A percentile compares a stretch with the other conserved stretches of the same genome.
These are phyloP conservation scores for Polyodon spathula DNA, from an alignment of 2,113 vertebrate species.

Conservation along the genomic window DNA sequence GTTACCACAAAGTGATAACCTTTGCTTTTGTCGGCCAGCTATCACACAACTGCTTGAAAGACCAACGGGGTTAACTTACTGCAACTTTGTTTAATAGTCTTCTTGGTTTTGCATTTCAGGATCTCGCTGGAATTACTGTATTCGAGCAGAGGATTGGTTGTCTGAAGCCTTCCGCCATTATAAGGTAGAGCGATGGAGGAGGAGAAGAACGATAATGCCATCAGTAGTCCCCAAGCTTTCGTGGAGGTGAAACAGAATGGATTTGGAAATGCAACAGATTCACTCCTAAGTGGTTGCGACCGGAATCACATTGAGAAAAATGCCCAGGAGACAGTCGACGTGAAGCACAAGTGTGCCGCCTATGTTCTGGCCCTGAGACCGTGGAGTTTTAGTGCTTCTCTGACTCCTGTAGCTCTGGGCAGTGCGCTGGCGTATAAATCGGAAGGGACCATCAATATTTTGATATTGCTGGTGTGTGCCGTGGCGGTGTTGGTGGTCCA, in stretches of 20 bases:
- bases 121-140: no score
- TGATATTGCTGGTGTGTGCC: constrained; percentile 77
- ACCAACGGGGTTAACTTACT: no score
- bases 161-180: no score
- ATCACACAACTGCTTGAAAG: no score
- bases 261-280: constrained; percentile 38
- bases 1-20: no score
- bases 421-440: constrained; percentile 83
- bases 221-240: constrained; percentile 35
- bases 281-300: constrained; percentile 22
- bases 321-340: constrained; percentile 36
- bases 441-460: constrained; percentile 70
- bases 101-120: no score
- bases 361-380: constrained; percentile 86
- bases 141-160: no score
- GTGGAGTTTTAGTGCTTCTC: constrained; percentile 94
- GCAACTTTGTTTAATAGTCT: no score
- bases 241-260: constrained; percentile 47
- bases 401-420: constrained; percentile 86
- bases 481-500: constrained; percentile 84
- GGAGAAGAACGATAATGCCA: constrained; percentile 39
- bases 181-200: constrained; percentile 40
- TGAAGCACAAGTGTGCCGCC: constrained; percentile 78
- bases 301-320: constrained; percentile 28
- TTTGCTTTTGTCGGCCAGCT: no score